phyloP scores from a whole-genome alignment of 2,113 vertebrate species.

The Rhodinocichla rosea region DNA sequence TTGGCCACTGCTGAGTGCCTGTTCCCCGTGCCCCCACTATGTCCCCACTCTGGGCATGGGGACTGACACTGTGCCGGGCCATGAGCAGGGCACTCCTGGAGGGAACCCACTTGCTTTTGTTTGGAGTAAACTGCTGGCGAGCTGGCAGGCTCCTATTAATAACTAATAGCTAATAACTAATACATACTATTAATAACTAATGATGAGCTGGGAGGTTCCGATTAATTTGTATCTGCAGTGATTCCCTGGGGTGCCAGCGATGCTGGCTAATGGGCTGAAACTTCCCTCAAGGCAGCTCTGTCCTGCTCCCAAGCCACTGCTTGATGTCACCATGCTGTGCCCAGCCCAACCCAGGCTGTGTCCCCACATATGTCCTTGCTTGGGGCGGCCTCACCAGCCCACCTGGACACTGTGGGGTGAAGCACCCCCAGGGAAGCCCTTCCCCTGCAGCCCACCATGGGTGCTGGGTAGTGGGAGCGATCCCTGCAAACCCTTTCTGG shows the following conservation, averaged over 20 bases:
- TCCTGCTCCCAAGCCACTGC: background rate
- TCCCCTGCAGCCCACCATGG: background rate
- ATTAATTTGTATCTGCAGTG: background rate
- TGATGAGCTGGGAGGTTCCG: background rate
- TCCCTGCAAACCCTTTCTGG: background rate
- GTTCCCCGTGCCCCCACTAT: background rate
- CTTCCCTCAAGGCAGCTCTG: background rate
- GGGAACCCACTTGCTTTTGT: background rate
- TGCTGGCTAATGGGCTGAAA: background rate
- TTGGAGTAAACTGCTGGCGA: background rate
- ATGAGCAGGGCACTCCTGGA: accelerated
- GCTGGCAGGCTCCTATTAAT: background rate
- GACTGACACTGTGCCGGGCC: background rate
- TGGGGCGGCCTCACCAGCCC: background rate
- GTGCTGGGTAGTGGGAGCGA: background rate
- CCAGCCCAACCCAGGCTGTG: background rate
- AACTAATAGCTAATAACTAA: background rate
- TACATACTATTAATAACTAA: background rate
- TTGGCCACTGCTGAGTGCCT: background rate
- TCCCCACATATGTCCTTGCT: background rate
- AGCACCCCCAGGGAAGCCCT: background rate
- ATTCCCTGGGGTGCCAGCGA: accelerated
- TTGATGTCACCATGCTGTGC: accelerated
- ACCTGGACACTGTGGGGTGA: background rate
- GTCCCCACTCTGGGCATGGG: background rate